Conservation (phyloP, 2,888 invertebrate genomes). For the Pherbina coryleti region DNA sequence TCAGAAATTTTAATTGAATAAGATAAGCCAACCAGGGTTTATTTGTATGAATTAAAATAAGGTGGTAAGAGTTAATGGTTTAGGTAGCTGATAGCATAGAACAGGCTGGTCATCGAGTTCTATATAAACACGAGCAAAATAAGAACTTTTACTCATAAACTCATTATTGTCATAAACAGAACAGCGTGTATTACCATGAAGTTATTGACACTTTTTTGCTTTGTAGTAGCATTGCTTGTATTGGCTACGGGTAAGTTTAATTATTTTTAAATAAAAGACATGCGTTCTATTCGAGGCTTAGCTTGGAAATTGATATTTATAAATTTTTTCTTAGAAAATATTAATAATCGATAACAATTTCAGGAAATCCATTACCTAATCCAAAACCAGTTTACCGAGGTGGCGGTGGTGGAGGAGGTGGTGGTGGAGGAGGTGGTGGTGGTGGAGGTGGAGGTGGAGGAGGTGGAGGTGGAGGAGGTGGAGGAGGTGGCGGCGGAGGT, state of each 20-base stretch:
- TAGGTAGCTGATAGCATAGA: too few relatives aligned
- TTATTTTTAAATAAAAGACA: not conserved
- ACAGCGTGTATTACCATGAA: not conserved
- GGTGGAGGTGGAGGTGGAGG: constrained; percentile 25
- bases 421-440: constrained; percentile 30
- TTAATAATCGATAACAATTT: not conserved
- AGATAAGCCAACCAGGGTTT: too few relatives aligned
- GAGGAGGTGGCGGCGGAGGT: constrained; percentile 34
- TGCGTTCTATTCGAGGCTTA: too few relatives aligned
- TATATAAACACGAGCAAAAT: too few relatives aligned
- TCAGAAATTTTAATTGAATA: too few relatives aligned
- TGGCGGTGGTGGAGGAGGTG: constrained; percentile 25
- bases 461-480: constrained; percentile 27
- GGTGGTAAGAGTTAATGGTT: too few relatives aligned
- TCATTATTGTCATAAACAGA: not conserved
- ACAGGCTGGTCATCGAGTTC: too few relatives aligned
- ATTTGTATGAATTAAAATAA: too few relatives aligned
- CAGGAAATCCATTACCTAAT: constrained; percentile 34
- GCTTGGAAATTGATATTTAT: not conserved
- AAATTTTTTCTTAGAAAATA: not conserved
- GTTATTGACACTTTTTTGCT: not conserved
- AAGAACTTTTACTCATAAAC: not conserved
- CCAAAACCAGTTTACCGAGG: constrained; percentile 38
- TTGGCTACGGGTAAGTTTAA: not conserved
- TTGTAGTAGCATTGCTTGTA: not conserved